Evolutionary conservation across 2,113 vertebrate genomes (phyloP).

Genomic region (Tragelaphus imberbis): DNA sequence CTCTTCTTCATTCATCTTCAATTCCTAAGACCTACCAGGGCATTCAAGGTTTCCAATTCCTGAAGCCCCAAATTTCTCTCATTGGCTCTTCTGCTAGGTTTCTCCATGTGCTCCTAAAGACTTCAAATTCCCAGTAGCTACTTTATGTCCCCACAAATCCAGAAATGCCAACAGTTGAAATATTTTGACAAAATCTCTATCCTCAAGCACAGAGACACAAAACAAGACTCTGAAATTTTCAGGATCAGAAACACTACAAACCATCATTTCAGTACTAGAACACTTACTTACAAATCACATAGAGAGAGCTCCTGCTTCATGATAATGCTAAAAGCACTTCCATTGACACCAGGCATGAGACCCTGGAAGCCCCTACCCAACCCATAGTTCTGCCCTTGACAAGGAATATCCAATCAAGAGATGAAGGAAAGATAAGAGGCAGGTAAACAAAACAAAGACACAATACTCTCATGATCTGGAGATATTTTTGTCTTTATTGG

Average conservation of each 20-base stretch:
- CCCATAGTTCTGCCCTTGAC: not conserved
- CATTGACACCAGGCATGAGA: not conserved
- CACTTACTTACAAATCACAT: not conserved
- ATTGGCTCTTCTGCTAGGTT: not conserved
- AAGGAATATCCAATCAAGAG: not conserved
- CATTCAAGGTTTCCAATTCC: not conserved
- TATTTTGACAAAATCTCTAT: not conserved
- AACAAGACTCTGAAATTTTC: not conserved
- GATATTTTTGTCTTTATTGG: not conserved
- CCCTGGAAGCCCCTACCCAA: not conserved
- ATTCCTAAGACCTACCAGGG: not conserved
- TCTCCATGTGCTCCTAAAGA: not conserved
- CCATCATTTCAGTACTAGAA: not conserved
- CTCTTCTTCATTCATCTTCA: not conserved
- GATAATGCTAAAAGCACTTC: not conserved
- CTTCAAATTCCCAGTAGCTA: not conserved
- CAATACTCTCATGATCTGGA: not conserved
- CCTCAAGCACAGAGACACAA: not conserved
- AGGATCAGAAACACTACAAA: not conserved
- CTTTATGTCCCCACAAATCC: not conserved
- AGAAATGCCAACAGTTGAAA: not conserved
- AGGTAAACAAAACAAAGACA: not conserved
- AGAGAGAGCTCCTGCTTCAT: not conserved
- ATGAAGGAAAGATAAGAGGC: not conserved
- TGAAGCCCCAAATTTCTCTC: not conserved